Base-by-base conservation (phyloP, 2,888 invertebrate species). In the Eristalis pertinax region DNA sequence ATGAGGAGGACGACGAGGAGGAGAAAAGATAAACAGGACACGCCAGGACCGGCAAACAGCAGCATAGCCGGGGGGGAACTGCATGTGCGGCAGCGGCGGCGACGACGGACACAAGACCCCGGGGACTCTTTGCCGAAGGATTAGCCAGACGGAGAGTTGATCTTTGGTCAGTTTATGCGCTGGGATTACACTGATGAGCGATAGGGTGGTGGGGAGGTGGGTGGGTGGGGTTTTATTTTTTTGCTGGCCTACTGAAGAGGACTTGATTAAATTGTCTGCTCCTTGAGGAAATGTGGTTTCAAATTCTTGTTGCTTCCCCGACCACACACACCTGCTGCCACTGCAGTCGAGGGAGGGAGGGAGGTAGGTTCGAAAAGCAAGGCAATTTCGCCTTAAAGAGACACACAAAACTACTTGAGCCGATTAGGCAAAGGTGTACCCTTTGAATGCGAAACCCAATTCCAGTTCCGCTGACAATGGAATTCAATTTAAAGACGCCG, bases 401-500 rank as follows among this genome's bases (percentile, higher is more conserved):
- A 10, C 10, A 1, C 32, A 32, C 1, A 8, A 19, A 43, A 43
- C 43, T 43, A 50, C 41, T 75, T 69, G 70, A 64, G 19, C 32
- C 10, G 24, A 22, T 58, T 68, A 70, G 32, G 32, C 32, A 0
- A 32, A 32, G 32, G n/a, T n/a, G n/a, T n/a, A n/a, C 32, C 32
- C 32, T 32, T 32, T 32, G 32, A 32, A 26, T 26, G 26, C 75
- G 41, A 58, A 65, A 11, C 50, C n/a, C n/a, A n/a, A n/a, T n/a
- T 1, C 43, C 70, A 35, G 29, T n/a, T n/a, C n/a, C n/a, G 1
- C 50, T 43, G 63, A 72, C 68, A 83, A 79, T 78, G 62, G 76
- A 87, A 82, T 82, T 82, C 64, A 87, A 84, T 87, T 87, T 80
- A 79, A 77, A 77, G 70, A 72, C 75, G 50, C 69, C 24, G n/a